Evolutionary conservation across 2,888 invertebrate species (phyloP), one percentile per base, ranked within the genome.

Genomic region (Steinernema carpocapsae): DNA sequence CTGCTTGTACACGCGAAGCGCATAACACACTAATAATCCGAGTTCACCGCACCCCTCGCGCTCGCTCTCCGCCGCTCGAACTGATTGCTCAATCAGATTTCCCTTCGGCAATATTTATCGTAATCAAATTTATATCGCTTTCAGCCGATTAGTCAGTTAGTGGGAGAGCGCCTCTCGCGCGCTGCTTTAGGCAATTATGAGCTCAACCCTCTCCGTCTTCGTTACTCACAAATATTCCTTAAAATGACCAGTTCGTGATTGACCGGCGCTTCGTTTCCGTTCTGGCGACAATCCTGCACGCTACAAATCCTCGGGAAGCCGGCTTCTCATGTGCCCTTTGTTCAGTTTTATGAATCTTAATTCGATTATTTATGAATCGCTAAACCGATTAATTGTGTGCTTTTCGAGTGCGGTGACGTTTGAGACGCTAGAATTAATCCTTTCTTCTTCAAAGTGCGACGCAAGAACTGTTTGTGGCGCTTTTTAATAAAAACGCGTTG

Each of bases 51-150:
- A 26, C 64, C 64, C 32, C 64, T 64, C 32, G 10, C 32, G 64
- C 56, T 26, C 32, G 64, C 64, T 17, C 48, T 48, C 48, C 37
- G 37, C 10, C 10, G 64, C 64, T 64, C 64, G 64, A 64, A 64
- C 64, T 64, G 64, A 64, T 64, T 64, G 64, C 64, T 64, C 64
- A 64, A 64, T 64, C 64, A 64, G 32, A 64, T 64, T 64, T 64
- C 64, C 64, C 64, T 64, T 37, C 64, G 64, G 64, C 64, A 64
- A 64, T 64, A 64, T 64, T 64, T 64, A 64, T 64, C 64, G 64
- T 64, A 64, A 64, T 64, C 64, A 64, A 64, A 64, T 64, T 64
- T 64, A 64, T 64, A 64, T 64, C 64, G 64, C 64, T 64, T 64
- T 64, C 64, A 64, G 64, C 64, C 64, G 64, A 64, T 64, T 64